Conservation (phyloP, 2,113 vertebrate genomes). For the Oryzias woworae region DNA sequence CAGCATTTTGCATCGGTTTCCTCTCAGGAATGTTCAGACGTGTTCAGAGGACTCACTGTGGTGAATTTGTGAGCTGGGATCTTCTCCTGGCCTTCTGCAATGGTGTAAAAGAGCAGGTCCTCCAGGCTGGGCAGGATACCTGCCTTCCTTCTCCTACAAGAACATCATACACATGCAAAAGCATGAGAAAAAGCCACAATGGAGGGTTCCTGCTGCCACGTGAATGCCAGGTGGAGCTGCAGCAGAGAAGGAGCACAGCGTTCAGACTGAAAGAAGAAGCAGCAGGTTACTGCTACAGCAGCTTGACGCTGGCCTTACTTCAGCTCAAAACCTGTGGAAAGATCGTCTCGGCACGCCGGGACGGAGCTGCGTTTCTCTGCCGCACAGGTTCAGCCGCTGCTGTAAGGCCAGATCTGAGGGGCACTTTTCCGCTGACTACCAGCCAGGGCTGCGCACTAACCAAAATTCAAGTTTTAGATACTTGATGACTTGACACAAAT, state of each 20-base stretch:
- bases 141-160: slow-evolving; percentile 88
- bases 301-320: slow-evolving; percentile 12
- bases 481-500: neutral
- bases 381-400: slow-evolving; percentile 16
- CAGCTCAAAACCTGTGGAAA: neutral
- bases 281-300: slow-evolving; percentile 24
- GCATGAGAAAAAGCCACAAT: neutral
- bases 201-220: neutral
- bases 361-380: slow-evolving; percentile 3
- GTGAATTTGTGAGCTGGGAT: slow-evolving; percentile 98
- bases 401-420: slow-evolving; percentile 18
- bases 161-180: slow-evolving; percentile 4
- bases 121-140: slow-evolving; percentile 96
- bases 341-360: too few relatives aligned
- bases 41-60: slow-evolving; percentile 76
- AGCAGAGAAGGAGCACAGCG: slow-evolving; percentile 24
- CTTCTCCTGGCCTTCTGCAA: slow-evolving; percentile 97
- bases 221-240: slow-evolving; percentile 19
- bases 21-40: neutral
- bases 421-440: slow-evolving; percentile 33
- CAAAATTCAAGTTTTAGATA: neutral
- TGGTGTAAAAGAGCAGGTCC: slow-evolving; percentile 98
- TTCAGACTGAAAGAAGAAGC: slow-evolving; percentile 51
- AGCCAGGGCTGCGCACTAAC: slow-evolving; percentile 28
- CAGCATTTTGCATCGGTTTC: neutral